These are phyloP conservation scores for Apocheima hispidaria DNA, from an alignment of 2,888 invertebrate genomes.

Conservation along the genomic window DNA sequence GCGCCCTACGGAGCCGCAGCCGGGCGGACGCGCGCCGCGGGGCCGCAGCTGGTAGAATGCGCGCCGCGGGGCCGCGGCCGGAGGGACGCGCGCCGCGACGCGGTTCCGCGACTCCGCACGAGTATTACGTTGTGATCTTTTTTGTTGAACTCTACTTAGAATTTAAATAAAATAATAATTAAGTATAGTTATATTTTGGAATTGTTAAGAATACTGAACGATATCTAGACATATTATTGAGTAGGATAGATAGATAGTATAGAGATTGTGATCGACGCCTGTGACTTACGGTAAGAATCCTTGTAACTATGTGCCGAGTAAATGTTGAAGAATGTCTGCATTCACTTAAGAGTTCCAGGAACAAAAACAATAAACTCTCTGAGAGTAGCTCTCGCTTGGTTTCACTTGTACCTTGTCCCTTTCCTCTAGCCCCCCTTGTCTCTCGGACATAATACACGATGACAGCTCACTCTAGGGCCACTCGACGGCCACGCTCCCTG, in stretches of 20 bases:
- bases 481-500: too few relatives aligned
- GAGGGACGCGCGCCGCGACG: not conserved
- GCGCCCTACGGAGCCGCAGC: not conserved
- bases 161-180: slow-evolving; percentile 1
- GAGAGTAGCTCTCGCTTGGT: slow-evolving; percentile 60
- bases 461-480: too few relatives aligned
- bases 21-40: not conserved
- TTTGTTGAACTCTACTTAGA: slow-evolving; percentile 9
- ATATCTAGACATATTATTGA: slow-evolving; percentile 24
- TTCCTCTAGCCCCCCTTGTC: too few relatives aligned
- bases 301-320: slow-evolving; percentile 52
- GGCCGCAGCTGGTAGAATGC: not conserved
- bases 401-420: slow-evolving; percentile 45
- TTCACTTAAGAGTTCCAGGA: slow-evolving; percentile 71
- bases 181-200: slow-evolving; percentile 35
- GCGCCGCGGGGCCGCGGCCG: too few relatives aligned
- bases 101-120: too few relatives aligned
- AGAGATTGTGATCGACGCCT: slow-evolving; percentile 42
- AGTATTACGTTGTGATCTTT: slow-evolving; percentile 20
- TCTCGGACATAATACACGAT: too few relatives aligned
- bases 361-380: slow-evolving; percentile 73
- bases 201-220: slow-evolving; percentile 33
- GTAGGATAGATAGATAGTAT: too few relatives aligned
- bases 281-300: slow-evolving; percentile 44
- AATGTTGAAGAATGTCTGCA: slow-evolving; percentile 58